phyloP scores from a whole-genome alignment of 2,888 invertebrate species.

The Tholera decimalis region DNA sequence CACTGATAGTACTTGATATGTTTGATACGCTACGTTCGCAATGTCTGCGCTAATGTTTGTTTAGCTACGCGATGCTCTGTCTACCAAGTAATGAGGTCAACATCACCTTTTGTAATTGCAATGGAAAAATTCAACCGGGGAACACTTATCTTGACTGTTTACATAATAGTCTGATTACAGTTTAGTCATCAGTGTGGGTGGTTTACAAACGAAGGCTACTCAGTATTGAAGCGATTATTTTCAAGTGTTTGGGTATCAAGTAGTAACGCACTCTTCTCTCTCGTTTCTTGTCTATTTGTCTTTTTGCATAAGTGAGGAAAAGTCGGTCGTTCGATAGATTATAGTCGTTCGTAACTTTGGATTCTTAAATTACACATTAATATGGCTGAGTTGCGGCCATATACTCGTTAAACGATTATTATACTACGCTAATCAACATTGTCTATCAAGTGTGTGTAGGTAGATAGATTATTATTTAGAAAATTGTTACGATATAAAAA shows the following conservation, averaged over 20 bases:
- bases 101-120: conserved; percentile 66
- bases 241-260: neutral
- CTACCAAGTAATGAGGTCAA: conserved; percentile 77
- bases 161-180: conserved; percentile 28
- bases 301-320: neutral
- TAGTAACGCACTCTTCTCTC: conserved; percentile 2
- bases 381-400: neutral
- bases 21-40: conserved; percentile 82
- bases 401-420: neutral
- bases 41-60: conserved; percentile 86
- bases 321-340: neutral
- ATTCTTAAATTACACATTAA: neutral
- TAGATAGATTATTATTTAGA: neutral
- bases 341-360: too few relatives aligned
- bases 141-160: conserved; percentile 34
- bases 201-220: conserved; percentile 5
- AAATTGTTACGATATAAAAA: neutral
- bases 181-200: conserved; percentile 16
- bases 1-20: conserved; percentile 80
- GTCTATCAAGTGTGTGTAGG: neutral
- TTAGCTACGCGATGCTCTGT: conserved; percentile 76
- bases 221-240: conserved; percentile 2
- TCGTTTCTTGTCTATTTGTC: neutral
- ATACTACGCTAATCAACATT: neutral
- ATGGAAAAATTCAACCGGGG: conserved; percentile 63